Evolutionary conservation across 2,797 vertebrate genomes (phyloP).

Genomic region (Neostethus bicornis): DNA sequence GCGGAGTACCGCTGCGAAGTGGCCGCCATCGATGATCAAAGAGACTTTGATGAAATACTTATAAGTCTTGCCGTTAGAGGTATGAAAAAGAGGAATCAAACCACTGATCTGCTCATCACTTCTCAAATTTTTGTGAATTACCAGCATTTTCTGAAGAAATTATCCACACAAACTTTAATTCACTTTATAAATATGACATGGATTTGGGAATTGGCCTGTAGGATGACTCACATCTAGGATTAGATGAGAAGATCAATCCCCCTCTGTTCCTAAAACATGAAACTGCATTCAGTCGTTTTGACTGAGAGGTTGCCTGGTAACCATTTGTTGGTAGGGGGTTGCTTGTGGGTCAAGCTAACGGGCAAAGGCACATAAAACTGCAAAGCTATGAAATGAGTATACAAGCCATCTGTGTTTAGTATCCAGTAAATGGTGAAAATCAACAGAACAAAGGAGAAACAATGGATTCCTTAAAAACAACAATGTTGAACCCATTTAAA

Average conservation of each 20-base stretch:
- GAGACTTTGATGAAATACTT: constrained; percentile 93
- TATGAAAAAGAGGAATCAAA: constrained; percentile 47
- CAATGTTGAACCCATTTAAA: not conserved
- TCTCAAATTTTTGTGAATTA: not conserved
- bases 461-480: not conserved
- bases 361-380: constrained; percentile 9
- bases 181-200: not conserved
- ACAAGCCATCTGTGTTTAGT: not conserved
- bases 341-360: constrained; percentile 13
- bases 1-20: constrained; percentile 98
- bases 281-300: not conserved
- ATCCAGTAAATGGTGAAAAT: not conserved
- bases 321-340: constrained; percentile 4
- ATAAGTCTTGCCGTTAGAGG: constrained; percentile 95
- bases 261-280: constrained; percentile 4
- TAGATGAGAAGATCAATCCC: constrained; percentile 2
- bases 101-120: not conserved
- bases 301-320: constrained; percentile 6
- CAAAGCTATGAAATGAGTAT: not conserved
- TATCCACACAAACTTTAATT: not conserved
- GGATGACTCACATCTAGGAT: not conserved
- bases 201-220: not conserved
- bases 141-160: not conserved
- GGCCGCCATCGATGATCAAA: constrained; percentile 88
- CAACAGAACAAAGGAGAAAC: constrained; percentile 3